Evolutionary conservation across 2,113 vertebrate species (phyloP), one percentile per base, ranked within the genome.

Genomic region (Pseudorectes ferrugineus): DNA sequence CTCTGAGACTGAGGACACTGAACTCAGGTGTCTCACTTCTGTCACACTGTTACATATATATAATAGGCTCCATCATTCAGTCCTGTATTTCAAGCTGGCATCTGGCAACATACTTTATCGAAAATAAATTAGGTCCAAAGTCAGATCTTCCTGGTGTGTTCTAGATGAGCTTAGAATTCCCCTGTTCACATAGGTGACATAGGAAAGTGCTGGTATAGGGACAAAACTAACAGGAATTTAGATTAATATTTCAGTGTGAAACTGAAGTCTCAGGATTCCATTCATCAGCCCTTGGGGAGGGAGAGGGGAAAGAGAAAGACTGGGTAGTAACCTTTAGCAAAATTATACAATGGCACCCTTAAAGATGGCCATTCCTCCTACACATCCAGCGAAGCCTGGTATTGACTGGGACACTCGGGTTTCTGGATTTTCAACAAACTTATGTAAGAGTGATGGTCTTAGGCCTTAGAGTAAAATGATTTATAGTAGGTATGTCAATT

Each of bases 361-460:
- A n/a, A 58, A 19, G 31, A 31, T 21, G 35, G 2, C 19, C 79
- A 63, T 22, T n/a, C 18, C 5, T 88, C 9, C 28, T 72, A 18
- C 9, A 11, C 6, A 3, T 17, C 12, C 36, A 65, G 15, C 0
- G 0, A 85, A 89, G 14, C 3, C 36, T 66, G n/a, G 8, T 19
- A 36, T 51, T 78, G 43, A 15, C 19, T 10, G 16, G 18, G 8
- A 36, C 18, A 52, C 3, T 3, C 0, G 2, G 2, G 14, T 63
- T 89, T 88, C 65, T 26, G 19, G 19, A 33, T 72, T 93, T 88
- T 54, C 23, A 85, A 46, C 13, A 52, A 42, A 45, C 9, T n/a
- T 45, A 29, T 40, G 2, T 25, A 52, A 38, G 22, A 65, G 4
- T 28, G 8, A 28, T 68, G 16, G 18, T 76, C 25, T 29, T 45